Evolutionary conservation across 2,888 invertebrate genomes (phyloP).

Genomic region (Plusia festucae): DNA sequence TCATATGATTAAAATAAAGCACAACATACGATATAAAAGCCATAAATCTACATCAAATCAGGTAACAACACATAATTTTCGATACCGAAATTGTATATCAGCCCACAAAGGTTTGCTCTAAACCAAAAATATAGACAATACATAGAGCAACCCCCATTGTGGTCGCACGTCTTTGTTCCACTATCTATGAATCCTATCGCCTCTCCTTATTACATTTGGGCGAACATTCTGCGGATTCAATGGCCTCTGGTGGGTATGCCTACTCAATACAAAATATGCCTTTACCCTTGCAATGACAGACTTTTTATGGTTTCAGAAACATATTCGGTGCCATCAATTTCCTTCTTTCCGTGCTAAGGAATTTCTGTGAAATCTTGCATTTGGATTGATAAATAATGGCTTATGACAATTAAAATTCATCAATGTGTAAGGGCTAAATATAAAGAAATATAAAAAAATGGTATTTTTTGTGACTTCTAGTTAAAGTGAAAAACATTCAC

Average conservation of each 20-base stretch:
- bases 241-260: slow-evolving; percentile 49
- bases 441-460: no score
- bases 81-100: slow-evolving; percentile 52
- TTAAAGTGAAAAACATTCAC: background rate
- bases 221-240: slow-evolving; percentile 63
- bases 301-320: slow-evolving; percentile 48
- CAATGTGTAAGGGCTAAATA: no score
- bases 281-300: slow-evolving; percentile 46
- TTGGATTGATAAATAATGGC: background rate
- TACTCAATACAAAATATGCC: slow-evolving; percentile 59
- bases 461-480: background rate
- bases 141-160: slow-evolving; percentile 68
- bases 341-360: slow-evolving; percentile 2
- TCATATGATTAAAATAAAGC: slow-evolving; percentile 11
- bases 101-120: slow-evolving; percentile 54
- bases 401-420: background rate
- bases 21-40: background rate
- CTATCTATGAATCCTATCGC: slow-evolving; percentile 76
- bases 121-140: slow-evolving; percentile 73
- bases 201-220: slow-evolving; percentile 69
- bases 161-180: slow-evolving; percentile 73
- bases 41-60: slow-evolving; percentile 38
- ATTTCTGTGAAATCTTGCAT: background rate
- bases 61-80: slow-evolving; percentile 51
- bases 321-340: slow-evolving; percentile 39